Percentiles rank a stretch among this genome's conserved stretches.
Evolutionary conservation across 1,140 invertebrate species (phyloP).

Genomic region (Dendroctonus valens): DNA sequence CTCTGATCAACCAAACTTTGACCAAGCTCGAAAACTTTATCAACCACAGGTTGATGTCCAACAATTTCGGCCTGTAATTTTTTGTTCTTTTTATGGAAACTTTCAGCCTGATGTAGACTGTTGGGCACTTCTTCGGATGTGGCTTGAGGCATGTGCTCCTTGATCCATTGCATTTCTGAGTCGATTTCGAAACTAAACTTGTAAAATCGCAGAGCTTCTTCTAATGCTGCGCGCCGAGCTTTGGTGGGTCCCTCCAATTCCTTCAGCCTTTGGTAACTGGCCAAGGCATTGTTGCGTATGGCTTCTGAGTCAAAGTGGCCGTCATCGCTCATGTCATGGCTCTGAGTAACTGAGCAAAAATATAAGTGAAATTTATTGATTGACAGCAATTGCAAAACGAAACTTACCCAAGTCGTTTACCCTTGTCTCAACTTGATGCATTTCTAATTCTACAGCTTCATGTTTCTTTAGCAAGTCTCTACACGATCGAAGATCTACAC

Average conservation of each 20-base stretch:
- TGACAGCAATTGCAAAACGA: not conserved
- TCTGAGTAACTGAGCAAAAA: slow-evolving; percentile 58
- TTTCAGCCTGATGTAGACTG: slow-evolving; percentile 89
- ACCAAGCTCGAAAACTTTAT: slow-evolving; percentile 74
- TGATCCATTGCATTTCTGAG: slow-evolving; percentile 93
- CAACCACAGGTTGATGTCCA: slow-evolving; percentile 79
- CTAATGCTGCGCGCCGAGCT: slow-evolving; percentile 72
- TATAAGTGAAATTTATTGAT: not conserved
- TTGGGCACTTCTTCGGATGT: slow-evolving; percentile 72
- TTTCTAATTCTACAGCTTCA: slow-evolving; percentile 77
- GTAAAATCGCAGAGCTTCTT: slow-evolving; percentile 78
- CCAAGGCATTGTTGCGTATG: slow-evolving; percentile 76
- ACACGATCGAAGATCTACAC: slow-evolving; percentile 82
- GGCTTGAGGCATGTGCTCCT: slow-evolving; percentile 81
- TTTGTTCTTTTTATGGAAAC: slow-evolving; percentile 89
- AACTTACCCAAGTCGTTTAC: slow-evolving; percentile 63
- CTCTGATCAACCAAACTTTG: slow-evolving; percentile 66
- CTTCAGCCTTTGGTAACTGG: slow-evolving; percentile 66
- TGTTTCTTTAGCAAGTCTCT: slow-evolving; percentile 87
- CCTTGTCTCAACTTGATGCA: slow-evolving; percentile 73
- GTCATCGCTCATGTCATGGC: slow-evolving; percentile 85
- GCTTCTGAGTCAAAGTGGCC: slow-evolving; percentile 91
- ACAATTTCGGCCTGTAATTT: slow-evolving; percentile 84
- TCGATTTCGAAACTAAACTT: slow-evolving; percentile 95
- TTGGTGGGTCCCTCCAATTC: slow-evolving; percentile 64